phyloP scores from a whole-genome alignment of 64 coral and sea anemone species.

The Hydrozoanthus tunicans region DNA sequence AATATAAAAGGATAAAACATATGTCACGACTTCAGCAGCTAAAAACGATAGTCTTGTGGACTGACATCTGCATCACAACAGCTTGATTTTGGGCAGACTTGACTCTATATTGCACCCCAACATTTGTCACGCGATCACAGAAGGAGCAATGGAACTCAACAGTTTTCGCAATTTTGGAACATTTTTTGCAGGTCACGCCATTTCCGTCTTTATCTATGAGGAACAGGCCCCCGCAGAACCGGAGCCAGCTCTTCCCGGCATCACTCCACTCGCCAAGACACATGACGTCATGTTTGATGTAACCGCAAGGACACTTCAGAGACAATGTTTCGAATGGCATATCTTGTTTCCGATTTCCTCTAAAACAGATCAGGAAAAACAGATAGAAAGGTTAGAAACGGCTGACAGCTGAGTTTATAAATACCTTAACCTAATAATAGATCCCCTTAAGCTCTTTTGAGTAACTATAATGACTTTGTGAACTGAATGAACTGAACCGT shows the following conservation, averaged over 20 bases:
- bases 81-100: neutral
- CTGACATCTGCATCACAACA: constrained; percentile 53
- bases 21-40: neutral
- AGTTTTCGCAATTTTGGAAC: neutral
- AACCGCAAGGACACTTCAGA: constrained; percentile 66
- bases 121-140: constrained; percentile 41
- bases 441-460: too few species aligned
- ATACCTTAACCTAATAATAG: too few species aligned
- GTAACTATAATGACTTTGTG: too few species aligned
- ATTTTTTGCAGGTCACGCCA: constrained; percentile 60
- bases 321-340: constrained; percentile 67
- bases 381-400: too few species aligned
- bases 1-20: too few species aligned
- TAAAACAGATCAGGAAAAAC: too few species aligned
- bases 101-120: constrained; percentile 56
- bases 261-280: constrained; percentile 47
- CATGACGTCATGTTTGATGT: constrained; percentile 64
- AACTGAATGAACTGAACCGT: too few species aligned
- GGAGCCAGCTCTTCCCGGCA: constrained; percentile 1
- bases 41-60: constrained; percentile 58
- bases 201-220: constrained; percentile 32
- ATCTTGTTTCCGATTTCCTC: too few species aligned
- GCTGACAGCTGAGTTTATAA: too few species aligned
- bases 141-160: constrained; percentile 54
- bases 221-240: constrained; percentile 61